Percentiles rank a stretch among this genome's conserved stretches.
These are phyloP conservation scores for Syrista parreyssii DNA, from an alignment of 2,888 invertebrate genomes.

Conservation along the genomic window DNA sequence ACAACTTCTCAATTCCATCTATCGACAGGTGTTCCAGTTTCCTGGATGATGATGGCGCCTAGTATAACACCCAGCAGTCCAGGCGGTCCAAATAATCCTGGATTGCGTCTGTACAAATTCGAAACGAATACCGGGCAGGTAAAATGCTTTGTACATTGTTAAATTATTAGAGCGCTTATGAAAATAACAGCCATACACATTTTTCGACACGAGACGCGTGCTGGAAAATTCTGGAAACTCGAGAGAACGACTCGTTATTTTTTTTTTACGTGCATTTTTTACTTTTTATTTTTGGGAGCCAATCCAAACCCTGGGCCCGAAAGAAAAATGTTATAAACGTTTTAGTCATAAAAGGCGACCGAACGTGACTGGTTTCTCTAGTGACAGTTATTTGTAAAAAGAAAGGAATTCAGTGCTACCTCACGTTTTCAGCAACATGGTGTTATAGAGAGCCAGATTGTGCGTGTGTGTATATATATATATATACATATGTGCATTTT, in stretches of 20 bases:
- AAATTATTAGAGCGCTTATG: background rate
- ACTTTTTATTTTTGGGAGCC: background rate
- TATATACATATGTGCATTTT: background rate
- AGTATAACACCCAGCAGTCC: constrained; percentile 88
- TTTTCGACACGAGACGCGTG: background rate
- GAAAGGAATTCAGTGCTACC: background rate
- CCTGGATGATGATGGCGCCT: constrained; percentile 89
- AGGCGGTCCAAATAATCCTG: constrained; percentile 87
- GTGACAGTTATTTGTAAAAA: background rate
- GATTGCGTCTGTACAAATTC: constrained; percentile 89
- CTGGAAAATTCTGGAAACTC: background rate
- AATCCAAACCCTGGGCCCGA: background rate
- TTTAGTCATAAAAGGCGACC: background rate
- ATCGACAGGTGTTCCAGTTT: constrained; percentile 79
- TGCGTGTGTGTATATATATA: background rate
- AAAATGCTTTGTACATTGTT: constrained; percentile 44
- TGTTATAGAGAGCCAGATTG: background rate
- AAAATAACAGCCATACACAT: background rate
- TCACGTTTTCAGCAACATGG: background rate
- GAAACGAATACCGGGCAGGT: constrained; percentile 89
- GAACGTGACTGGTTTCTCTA: background rate
- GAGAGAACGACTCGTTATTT: background rate
- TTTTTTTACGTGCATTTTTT: background rate
- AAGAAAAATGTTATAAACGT: background rate
- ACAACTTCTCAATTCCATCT: background rate